phyloP scores from a whole-genome alignment of 2,888 invertebrate genomes.

The Monopis laevigella region DNA sequence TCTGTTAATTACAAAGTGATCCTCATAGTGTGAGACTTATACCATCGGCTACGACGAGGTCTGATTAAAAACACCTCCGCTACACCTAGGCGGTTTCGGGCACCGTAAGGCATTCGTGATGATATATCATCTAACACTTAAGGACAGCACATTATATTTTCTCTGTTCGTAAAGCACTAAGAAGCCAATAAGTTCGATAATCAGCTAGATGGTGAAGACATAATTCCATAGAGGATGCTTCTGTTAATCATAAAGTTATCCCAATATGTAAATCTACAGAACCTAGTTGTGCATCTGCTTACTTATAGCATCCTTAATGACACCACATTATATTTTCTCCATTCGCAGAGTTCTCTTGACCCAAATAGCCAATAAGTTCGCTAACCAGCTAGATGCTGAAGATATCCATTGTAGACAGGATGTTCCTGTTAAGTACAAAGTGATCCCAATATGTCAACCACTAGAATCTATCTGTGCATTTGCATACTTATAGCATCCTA shows the following conservation, averaged over 20 bases:
- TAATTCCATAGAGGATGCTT: slow-evolving; percentile 1
- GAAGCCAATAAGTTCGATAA: slow-evolving; percentile 3
- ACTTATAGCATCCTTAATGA: too few species aligned
- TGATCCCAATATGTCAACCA: slow-evolving; percentile 2
- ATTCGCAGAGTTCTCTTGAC: neutral
- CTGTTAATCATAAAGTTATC: slow-evolving; percentile 1
- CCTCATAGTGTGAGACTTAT: too few species aligned
- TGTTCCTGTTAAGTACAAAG: neutral
- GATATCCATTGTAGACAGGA: slow-evolving; percentile 5
- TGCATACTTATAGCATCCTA: too few species aligned
- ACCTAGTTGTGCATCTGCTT: neutral
- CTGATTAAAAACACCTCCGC: too few species aligned
- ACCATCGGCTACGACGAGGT: too few species aligned
- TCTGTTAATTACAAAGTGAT: too few species aligned
- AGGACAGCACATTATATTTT: too few species aligned
- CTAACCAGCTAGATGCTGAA: slow-evolving; percentile 1
- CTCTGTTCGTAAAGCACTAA: too few species aligned
- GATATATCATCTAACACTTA: too few species aligned
- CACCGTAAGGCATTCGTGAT: too few species aligned
- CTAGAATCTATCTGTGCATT: neutral
- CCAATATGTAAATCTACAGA: neutral
- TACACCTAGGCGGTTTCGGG: too few species aligned
- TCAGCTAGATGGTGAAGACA: slow-evolving; percentile 1
- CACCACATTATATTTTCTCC: neutral
- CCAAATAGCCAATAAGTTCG: too few species aligned